These are phyloP conservation scores for Schizopygopsis malacanthus DNA, from an alignment of 2,797 vertebrate genomes.

Conservation along the genomic window DNA sequence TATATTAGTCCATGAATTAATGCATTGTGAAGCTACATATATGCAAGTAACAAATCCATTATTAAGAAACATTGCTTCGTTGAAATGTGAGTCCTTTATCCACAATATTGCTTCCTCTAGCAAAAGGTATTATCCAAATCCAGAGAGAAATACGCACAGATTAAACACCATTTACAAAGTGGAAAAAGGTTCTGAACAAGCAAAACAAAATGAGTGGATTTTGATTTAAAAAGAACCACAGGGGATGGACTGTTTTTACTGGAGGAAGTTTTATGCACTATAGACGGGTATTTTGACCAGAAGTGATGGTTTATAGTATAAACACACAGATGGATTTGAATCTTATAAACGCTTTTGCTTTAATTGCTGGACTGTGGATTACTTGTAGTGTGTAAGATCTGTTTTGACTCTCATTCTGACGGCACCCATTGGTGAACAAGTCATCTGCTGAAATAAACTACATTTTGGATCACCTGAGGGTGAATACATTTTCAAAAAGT, in stretches of 20 bases:
- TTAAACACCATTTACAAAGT: neutral
- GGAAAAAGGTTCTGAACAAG: neutral
- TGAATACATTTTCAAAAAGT: neutral
- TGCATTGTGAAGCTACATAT: neutral
- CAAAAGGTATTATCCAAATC: neutral
- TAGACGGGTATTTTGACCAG: neutral
- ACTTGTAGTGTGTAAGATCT: neutral
- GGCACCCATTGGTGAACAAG: neutral
- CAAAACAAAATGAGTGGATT: neutral
- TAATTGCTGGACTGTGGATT: neutral
- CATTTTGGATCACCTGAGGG: neutral
- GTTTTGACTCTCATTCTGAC: neutral
- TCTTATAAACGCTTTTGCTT: neutral
- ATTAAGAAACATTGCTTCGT: neutral
- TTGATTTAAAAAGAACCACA: neutral
- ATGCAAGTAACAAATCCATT: neutral
- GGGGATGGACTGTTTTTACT: neutral
- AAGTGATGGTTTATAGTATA: neutral
- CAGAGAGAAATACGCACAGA: neutral
- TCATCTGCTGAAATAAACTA: neutral
- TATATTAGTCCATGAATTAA: neutral
- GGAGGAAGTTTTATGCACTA: neutral
- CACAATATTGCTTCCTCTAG: neutral
- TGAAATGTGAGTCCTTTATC: neutral
- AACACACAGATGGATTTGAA: neutral